Evolutionary conservation across 1,140 invertebrate genomes (phyloP).

Genomic region (Bactericera cockerelli): DNA sequence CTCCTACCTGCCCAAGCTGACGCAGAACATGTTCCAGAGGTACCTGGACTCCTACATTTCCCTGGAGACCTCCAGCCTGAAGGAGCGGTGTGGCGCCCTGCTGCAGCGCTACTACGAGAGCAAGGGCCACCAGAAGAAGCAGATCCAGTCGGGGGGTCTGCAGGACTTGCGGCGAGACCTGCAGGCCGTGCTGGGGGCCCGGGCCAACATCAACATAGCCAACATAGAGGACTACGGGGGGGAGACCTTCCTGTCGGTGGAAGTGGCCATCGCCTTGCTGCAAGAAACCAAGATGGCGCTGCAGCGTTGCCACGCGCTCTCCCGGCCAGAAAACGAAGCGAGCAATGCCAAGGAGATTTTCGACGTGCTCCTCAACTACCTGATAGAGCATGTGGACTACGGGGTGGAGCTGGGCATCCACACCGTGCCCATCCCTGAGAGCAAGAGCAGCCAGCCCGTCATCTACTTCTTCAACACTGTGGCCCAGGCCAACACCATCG

Average conservation of each 20-base stretch:
- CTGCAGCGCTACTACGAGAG: constrained; percentile 80
- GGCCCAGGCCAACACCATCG: constrained; percentile 86
- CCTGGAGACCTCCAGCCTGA: constrained; percentile 58
- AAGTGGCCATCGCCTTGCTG: constrained; percentile 83
- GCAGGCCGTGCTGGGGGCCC: constrained; percentile 79
- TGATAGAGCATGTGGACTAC: constrained; percentile 88
- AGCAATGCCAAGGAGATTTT: constrained; percentile 69
- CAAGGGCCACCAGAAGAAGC: constrained; percentile 89
- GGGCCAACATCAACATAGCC: constrained; percentile 84
- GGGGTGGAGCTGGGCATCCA: constrained; percentile 86
- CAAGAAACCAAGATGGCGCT: constrained; percentile 86
- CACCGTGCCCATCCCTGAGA: constrained; percentile 79
- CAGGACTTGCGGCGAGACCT: constrained; percentile 83
- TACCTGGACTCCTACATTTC: constrained; percentile 61
- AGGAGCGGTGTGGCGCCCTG: constrained; percentile 52
- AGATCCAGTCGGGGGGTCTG: constrained; percentile 55
- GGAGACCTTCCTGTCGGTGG: constrained; percentile 93
- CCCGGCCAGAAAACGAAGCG: constrained; percentile 58
- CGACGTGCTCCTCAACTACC: constrained; percentile 69
- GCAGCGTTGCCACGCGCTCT: constrained; percentile 73
- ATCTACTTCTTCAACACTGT: constrained; percentile 91
- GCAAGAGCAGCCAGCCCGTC: constrained; percentile 50
- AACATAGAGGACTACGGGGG: constrained; percentile 91
- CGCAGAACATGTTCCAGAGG: constrained; percentile 66
- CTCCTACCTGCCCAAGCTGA: constrained; percentile 61